These are phyloP conservation scores for Marisa cornuarietis DNA, from an alignment of 1,140 invertebrate species.

Conservation along the genomic window DNA sequence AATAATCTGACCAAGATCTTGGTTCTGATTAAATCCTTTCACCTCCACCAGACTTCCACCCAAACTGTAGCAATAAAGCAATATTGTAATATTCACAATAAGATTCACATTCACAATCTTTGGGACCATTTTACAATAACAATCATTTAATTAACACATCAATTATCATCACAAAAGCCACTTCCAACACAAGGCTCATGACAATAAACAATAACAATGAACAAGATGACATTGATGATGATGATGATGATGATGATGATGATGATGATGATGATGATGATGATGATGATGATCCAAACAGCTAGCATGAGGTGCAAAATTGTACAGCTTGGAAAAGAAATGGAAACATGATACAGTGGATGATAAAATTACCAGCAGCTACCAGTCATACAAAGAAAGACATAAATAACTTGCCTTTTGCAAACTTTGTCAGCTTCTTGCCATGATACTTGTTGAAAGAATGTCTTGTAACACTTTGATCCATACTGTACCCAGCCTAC, in stretches of 20 bases:
- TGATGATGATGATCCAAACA: too few relatives aligned
- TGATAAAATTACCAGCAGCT: neutral
- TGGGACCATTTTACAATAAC: neutral
- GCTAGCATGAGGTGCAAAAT: too few relatives aligned
- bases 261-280: too few relatives aligned
- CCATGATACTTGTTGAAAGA: constrained; percentile 17
- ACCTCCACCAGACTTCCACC: constrained; percentile 24
- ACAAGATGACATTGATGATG: too few relatives aligned
- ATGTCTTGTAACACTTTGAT: constrained; percentile 21
- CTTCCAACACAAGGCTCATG: too few relatives aligned
- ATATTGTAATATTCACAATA: neutral
- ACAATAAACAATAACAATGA: too few relatives aligned
- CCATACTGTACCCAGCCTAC: constrained; percentile 17
- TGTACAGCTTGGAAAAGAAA: too few relatives aligned
- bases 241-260: too few relatives aligned
- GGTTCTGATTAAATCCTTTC: constrained; percentile 29
- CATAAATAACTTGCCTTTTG: constrained; percentile 15
- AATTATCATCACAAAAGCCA: too few relatives aligned
- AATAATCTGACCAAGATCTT: constrained; percentile 16
- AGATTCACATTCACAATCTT: too few relatives aligned
- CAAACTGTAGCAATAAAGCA: constrained; percentile 19
- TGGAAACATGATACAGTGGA: too few relatives aligned
- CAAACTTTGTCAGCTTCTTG: constrained; percentile 20
- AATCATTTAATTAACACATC: neutral
- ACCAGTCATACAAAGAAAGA: neutral